phyloP scores from a whole-genome alignment of 2,797 vertebrate species.

The Ibycter americanus region DNA sequence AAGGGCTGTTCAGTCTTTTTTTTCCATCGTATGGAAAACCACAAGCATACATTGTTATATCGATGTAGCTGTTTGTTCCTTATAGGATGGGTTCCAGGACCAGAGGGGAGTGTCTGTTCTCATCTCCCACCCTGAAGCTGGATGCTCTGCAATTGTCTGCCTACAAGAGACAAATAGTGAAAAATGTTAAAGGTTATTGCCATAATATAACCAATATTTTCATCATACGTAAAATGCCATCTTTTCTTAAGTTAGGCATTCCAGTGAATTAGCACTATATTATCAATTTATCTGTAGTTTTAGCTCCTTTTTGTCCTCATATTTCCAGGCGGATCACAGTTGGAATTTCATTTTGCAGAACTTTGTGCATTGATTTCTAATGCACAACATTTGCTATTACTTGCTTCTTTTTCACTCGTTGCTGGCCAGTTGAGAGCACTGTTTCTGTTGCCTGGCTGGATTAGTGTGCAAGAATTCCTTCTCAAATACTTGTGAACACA shows the following conservation, averaged over 20 bases:
- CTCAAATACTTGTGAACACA: not conserved
- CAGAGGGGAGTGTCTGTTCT: not conserved
- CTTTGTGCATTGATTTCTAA: not conserved
- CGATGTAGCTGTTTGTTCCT: not conserved
- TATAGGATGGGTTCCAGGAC: not conserved
- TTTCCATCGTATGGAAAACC: not conserved
- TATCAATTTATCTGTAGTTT: not conserved
- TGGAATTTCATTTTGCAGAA: not conserved
- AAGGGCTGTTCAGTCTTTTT: not conserved
- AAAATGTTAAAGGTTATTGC: not conserved
- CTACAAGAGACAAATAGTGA: not conserved
- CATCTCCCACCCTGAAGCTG: not conserved
- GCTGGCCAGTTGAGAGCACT: not conserved
- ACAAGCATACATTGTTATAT: not conserved
- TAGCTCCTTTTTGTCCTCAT: not conserved
- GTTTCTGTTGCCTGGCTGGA: not conserved
- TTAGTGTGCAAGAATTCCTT: not conserved
- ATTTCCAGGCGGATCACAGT: not conserved
- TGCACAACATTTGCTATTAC: not conserved
- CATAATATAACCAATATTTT: not conserved
- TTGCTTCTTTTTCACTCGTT: not conserved
- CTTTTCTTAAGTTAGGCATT: not conserved
- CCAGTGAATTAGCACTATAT: not conserved
- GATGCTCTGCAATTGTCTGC: not conserved
- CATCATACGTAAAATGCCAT: not conserved